A percentile compares a stretch with the other conserved stretches of the same genome.
These are phyloP conservation scores for Scolopax bukidnonensis DNA, from an alignment of 2,797 vertebrate species.

Conservation along the genomic window DNA sequence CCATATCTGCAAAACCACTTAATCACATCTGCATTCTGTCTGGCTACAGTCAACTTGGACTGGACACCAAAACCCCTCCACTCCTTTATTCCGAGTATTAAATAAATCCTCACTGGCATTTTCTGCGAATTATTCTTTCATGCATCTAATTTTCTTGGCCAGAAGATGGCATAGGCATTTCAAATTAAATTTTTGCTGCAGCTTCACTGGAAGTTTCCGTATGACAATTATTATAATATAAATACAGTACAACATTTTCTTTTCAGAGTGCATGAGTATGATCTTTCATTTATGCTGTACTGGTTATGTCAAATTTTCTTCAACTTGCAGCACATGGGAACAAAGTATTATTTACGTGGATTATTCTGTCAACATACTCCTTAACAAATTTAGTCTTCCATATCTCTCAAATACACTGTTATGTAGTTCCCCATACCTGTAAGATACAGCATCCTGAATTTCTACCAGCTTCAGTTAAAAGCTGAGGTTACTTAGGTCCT, in stretches of 20 bases:
- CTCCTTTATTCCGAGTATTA: neutral
- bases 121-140: neutral
- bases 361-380: neutral
- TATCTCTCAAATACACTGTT: neutral
- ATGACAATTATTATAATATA: neutral
- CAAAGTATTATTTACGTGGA: neutral
- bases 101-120: neutral
- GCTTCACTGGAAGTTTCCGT: neutral
- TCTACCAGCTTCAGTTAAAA: neutral
- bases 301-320: conserved; percentile 4
- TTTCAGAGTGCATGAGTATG: neutral
- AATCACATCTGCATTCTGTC: neutral
- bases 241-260: neutral
- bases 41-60: neutral
- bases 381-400: neutral
- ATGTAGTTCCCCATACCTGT: neutral
- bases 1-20: neutral
- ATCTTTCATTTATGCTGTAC: conserved; percentile 5
- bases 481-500: neutral
- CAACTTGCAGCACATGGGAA: neutral
- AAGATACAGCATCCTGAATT: neutral
- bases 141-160: conserved; percentile 32
- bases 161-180: conserved; percentile 65
- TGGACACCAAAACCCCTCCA: neutral
- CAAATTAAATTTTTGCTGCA: conserved; percentile 43